These are phyloP conservation scores for Apogon talboti DNA, from an alignment of 2,797 vertebrate genomes.

Conservation along the genomic window DNA sequence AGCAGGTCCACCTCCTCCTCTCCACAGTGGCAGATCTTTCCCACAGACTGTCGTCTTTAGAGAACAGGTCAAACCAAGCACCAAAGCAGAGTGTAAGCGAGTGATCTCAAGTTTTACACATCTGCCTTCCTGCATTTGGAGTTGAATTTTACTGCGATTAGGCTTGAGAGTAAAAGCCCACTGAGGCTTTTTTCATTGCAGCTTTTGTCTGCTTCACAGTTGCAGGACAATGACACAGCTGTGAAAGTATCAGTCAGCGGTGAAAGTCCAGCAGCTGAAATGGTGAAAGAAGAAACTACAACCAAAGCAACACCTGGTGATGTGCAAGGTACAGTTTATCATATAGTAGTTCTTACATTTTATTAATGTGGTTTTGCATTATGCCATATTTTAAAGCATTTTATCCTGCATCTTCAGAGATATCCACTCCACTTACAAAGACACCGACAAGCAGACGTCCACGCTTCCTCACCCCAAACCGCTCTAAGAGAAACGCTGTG, in stretches of 20 bases:
- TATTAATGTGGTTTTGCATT: neutral
- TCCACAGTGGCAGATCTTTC: slow-evolving; percentile 76
- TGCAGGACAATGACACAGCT: slow-evolving; percentile 44
- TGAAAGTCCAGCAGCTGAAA: slow-evolving; percentile 32
- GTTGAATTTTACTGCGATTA: neutral
- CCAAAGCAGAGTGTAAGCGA: slow-evolving; percentile 64
- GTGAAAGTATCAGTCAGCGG: slow-evolving; percentile 2
- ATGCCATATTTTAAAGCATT: neutral
- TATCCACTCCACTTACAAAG: slow-evolving; percentile 41
- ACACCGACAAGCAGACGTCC: slow-evolving; percentile 69
- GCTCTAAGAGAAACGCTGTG: slow-evolving; percentile 65
- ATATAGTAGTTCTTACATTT: neutral
- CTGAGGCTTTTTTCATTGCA: neutral
- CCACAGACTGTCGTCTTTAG: slow-evolving; percentile 74
- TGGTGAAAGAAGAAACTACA: slow-evolving; percentile 32
- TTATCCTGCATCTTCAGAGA: slow-evolving; percentile 41
- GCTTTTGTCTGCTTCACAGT: slow-evolving; percentile 12
- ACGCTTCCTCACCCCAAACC: slow-evolving; percentile 67
- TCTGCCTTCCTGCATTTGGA: neutral
- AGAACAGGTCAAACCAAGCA: slow-evolving; percentile 58
- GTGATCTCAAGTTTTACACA: slow-evolving; percentile 14
- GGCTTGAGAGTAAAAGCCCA: neutral
- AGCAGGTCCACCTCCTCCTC: slow-evolving; percentile 75
- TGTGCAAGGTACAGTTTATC: slow-evolving; percentile 42
- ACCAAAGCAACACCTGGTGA: slow-evolving; percentile 44